Evolutionary conservation across 2,113 vertebrate genomes (phyloP).

Genomic region (Dinomys branickii): DNA sequence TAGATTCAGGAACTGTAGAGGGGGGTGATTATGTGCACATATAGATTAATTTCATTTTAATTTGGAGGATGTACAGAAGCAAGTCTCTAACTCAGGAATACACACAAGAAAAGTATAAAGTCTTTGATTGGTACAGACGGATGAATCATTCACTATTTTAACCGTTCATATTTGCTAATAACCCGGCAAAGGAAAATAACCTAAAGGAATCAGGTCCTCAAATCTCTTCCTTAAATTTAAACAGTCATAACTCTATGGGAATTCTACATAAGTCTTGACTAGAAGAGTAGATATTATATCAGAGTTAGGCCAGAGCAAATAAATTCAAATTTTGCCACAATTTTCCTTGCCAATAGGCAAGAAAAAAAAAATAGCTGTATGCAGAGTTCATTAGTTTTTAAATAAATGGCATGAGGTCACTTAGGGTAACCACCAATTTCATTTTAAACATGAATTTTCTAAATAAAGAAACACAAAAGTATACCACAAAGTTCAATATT

Average conservation of each 20-base stretch:
- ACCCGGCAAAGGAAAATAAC: background rate
- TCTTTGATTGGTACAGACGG: background rate
- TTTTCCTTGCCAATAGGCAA: background rate
- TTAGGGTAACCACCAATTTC: background rate
- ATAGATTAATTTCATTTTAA: background rate
- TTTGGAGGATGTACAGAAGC: too few species aligned
- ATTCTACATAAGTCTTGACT: background rate
- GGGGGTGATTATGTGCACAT: background rate
- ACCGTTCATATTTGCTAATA: background rate
- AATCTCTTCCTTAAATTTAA: background rate
- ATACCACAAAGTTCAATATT: background rate
- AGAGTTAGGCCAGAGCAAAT: background rate
- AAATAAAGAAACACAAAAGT: too few species aligned
- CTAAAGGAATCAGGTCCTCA: background rate
- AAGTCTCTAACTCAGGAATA: background rate
- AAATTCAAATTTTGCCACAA: background rate
- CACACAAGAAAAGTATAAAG: background rate
- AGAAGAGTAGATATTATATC: background rate
- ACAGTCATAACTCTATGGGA: background rate
- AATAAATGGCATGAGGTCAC: background rate
- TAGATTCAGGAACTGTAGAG: background rate
- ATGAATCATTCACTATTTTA: background rate
- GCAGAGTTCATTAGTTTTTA: background rate
- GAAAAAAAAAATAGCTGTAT: background rate
- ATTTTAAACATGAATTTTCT: background rate